These are phyloP conservation scores for Idaea straminata DNA, from an alignment of 2,888 invertebrate species.

Conservation along the genomic window DNA sequence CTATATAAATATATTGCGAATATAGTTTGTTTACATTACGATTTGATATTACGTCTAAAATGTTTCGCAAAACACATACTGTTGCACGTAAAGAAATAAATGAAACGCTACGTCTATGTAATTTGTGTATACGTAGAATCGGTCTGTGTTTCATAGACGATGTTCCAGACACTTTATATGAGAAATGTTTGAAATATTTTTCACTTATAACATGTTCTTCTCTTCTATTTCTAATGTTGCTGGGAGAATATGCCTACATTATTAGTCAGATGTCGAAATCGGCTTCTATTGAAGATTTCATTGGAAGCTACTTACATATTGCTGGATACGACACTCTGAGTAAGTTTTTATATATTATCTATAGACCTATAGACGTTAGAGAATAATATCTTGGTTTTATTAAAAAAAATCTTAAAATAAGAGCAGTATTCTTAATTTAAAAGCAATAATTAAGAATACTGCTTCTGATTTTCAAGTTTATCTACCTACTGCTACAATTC, in stretches of 20 bases:
- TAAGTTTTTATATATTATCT: constrained; percentile 32
- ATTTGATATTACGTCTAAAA: neutral
- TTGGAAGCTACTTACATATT: constrained; percentile 54
- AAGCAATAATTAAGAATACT: neutral
- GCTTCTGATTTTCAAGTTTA: constrained; percentile 7
- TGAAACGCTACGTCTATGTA: constrained; percentile 45
- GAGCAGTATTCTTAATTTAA: neutral
- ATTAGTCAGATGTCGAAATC: constrained; percentile 39
- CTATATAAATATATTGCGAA: neutral
- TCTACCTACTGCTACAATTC: no score
- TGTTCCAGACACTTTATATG: constrained; percentile 30
- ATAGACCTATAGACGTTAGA: no score
- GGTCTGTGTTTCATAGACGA: constrained; percentile 53
- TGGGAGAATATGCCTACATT: constrained; percentile 50
- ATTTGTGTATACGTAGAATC: constrained; percentile 48
- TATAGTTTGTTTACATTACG: no score
- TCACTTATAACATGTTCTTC: constrained; percentile 38
- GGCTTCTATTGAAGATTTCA: constrained; percentile 51
- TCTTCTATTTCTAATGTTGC: constrained; percentile 42
- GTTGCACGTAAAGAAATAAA: constrained; percentile 45
- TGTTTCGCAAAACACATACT: neutral
- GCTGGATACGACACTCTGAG: constrained; percentile 62
- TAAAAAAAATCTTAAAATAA: constrained; percentile 4
- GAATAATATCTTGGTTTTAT: constrained; percentile 7
- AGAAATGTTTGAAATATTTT: constrained; percentile 30